Evolutionary conservation across 2,888 invertebrate species (phyloP), one percentile per base, ranked within the genome.

Genomic region (Malachius bipustulatus): DNA sequence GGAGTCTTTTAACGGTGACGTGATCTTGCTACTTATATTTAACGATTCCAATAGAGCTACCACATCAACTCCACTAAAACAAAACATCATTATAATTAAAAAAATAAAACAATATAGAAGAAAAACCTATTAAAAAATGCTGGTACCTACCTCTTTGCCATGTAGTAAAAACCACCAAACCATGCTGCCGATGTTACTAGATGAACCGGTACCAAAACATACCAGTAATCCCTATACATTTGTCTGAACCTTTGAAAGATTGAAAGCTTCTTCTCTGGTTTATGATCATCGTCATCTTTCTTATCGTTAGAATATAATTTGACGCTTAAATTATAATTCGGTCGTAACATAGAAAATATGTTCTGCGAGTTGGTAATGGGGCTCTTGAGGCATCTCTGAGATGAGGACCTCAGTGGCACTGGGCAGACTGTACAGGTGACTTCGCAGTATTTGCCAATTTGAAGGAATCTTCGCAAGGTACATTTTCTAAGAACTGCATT

Each of bases 161-260:
- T 63, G 55, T 83, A 80, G 64, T 91, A 97, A 63, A 93, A 90
- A 12, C 77, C 66, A 10, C 81, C 83, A 60, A 84, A 78, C 96
- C 96, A 98, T 36, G 81, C 69, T 16, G 75, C 66, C 2, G 94
- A 97, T 6, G 93, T 93, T 11, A 77, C 73, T 32, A 84, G 55
- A 64, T 98, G 97, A 2, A 98, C 96, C 3, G 91, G 96, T 37
- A 97, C 68, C 37, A 94, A 65, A 35, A 97, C 84, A 64, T 97
- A 93, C 88, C 97, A 97, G 64, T 97, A 96, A 56, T 93, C 83
- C 58, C 82, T 83, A 57, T 88, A 88, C 80, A 94, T 85, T 54
- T 80, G 69, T 60, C 90, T 93, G 62, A 96, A 90, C 53, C 75
- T 76, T 49, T 83, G 74, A 54, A 88, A 76, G 2, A 91, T 56